Evolutionary conservation across 1,140 invertebrate genomes (phyloP), one percentile per base, ranked within the genome.

Genomic region (Scaptomyza pallida): DNA sequence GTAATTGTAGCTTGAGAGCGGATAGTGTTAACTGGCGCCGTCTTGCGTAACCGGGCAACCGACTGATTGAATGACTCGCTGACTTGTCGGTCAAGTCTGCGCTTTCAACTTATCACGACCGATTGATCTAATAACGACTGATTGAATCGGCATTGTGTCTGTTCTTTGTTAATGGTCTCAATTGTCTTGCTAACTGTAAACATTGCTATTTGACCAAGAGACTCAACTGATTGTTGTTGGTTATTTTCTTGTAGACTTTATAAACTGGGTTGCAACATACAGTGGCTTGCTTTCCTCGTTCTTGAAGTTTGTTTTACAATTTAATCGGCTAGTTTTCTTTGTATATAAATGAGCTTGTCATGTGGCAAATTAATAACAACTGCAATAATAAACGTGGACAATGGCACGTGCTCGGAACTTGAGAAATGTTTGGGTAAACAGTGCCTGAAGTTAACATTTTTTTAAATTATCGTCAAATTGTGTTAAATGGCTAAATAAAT

Each of bases 371-470:
- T 23, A 26, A 47, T 57, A 12, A 50, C 55, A 37, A 16, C 10
- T 13, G 50, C n/a, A 51, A 47, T 12, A 23, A 65, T 19, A 43
- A 60, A 44, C 64, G 17, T 78, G 70, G 52, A 16, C 17, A 59
- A 40, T 15, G 59, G 26, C 80, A 83, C 79, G 75, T 83, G 79
- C 75, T 68, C 47, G 33, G 37, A 3, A 41, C 9, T 21, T 65
- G 55, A 45, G 56, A 83, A 85, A 51, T 69, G 55, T 10, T 73
- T 73, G 19, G 6, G 41, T 30, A 69, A 76, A 73, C 59, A 63
- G 40, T 37, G 40, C 21, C 60, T 23, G n/a, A 72, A 50, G 41
- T 23, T 35, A 6, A 21, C 21, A n/a, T n/a, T 16, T 51, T 13
- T 23, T 48, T 13, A 37, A 51, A 50, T 52, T 33, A 76, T 19